Evolutionary conservation across 2,797 vertebrate species (phyloP).

Genomic region (Ctenochaetus hawaiiensis): DNA sequence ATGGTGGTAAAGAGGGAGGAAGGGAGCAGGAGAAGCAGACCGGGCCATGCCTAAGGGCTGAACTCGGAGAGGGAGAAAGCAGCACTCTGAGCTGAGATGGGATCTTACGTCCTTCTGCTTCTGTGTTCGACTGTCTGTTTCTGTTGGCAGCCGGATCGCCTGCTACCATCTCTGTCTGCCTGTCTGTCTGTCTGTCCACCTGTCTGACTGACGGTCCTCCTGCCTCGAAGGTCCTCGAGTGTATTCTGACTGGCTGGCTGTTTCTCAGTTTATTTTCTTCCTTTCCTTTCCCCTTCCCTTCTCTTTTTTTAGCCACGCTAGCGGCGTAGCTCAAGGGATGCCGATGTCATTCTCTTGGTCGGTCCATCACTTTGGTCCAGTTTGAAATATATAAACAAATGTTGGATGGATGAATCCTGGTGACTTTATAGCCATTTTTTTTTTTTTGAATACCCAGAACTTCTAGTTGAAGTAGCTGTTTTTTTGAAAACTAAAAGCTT

Average conservation of each 20-base stretch:
- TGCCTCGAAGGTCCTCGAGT: not conserved
- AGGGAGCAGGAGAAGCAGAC: constrained; percentile 73
- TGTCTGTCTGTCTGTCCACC: constrained; percentile 16
- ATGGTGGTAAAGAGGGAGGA: constrained; percentile 74
- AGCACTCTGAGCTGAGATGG: constrained; percentile 61
- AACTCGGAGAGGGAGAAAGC: constrained; percentile 66
- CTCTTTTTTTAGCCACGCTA: not conserved
- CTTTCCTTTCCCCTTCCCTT: not conserved
- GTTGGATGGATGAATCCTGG: not conserved
- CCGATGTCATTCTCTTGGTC: constrained; percentile 4
- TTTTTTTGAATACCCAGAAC: too few relatives aligned
- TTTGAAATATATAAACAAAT: constrained; percentile 15
- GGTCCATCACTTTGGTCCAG: not conserved
- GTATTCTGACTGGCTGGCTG: not conserved
- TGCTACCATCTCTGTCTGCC: constrained; percentile 23
- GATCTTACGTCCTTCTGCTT: constrained; percentile 73
- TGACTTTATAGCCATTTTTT: not conserved
- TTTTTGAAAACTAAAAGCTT: too few relatives aligned
- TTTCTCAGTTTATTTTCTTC: constrained; percentile 8
- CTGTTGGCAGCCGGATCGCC: constrained; percentile 32
- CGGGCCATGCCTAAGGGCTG: constrained; percentile 77
- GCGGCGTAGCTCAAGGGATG: constrained; percentile 1
- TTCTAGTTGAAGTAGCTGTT: too few relatives aligned
- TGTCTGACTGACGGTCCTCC: constrained; percentile 24
- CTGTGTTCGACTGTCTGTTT: constrained; percentile 57